Conservation (phyloP, 1,140 invertebrate genomes). For the Prorops nasuta region DNA sequence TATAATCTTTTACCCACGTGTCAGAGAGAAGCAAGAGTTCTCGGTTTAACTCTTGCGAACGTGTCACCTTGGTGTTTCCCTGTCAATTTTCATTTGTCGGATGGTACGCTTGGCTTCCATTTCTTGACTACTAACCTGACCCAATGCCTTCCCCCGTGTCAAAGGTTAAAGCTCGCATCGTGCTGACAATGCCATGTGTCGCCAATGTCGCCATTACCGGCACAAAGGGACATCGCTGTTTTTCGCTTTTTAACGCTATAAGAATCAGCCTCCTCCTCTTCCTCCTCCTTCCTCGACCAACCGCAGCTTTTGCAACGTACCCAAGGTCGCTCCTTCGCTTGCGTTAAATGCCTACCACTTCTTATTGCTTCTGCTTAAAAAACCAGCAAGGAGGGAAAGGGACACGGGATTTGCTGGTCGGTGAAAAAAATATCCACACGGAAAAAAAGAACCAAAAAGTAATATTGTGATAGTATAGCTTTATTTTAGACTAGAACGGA, state of each 20-base stretch:
- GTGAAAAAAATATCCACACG: too few relatives aligned
- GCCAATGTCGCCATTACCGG: conserved; percentile 14
- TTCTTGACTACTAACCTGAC: conserved; percentile 9
- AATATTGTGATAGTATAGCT: conserved; percentile 50
- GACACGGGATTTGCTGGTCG: too few relatives aligned
- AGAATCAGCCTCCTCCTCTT: too few relatives aligned
- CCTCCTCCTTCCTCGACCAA: too few relatives aligned
- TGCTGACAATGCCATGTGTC: conserved; percentile 18
- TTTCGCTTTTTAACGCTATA: too few relatives aligned
- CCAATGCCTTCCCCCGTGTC: conserved; percentile 3
- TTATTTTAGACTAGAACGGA: conserved; percentile 56
- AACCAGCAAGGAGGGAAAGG: too few relatives aligned
- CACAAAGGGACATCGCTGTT: too few relatives aligned
- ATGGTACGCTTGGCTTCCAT: conserved; percentile 14
- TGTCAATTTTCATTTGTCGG: conserved; percentile 22
- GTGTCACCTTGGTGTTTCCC: conserved; percentile 23
- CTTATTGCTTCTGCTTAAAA: too few relatives aligned
- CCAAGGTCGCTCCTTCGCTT: too few relatives aligned
- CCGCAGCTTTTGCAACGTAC: too few relatives aligned
- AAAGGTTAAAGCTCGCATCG: conserved; percentile 10
- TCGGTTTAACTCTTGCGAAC: conserved; percentile 9
- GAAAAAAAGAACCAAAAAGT: conserved; percentile 47
- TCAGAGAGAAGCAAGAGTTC: conserved; percentile 4
- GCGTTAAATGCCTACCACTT: too few relatives aligned
- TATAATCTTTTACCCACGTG: too few relatives aligned